Conservation (phyloP, 1,140 invertebrate species). For the Saccostrea glomerata region DNA sequence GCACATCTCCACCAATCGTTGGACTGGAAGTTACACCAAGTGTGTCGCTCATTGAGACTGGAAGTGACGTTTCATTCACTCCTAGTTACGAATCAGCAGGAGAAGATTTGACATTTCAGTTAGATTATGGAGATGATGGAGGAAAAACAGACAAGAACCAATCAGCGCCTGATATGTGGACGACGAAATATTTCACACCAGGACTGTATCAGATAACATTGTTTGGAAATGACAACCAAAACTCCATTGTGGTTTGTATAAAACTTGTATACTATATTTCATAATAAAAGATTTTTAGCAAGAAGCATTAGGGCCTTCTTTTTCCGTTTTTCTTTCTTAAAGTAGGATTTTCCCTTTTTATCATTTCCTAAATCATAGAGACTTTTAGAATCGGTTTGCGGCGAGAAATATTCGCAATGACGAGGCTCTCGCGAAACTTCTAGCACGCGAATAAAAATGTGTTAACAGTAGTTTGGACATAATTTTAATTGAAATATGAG, state of each 20-base stretch:
- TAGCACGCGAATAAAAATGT: too few relatives aligned
- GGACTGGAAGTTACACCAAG: conserved; percentile 56
- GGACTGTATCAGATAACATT: conserved; percentile 61
- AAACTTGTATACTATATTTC: too few relatives aligned
- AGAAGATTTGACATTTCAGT: conserved; percentile 47
- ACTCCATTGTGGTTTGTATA: conserved; percentile 60
- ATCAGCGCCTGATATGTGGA: conserved; percentile 55
- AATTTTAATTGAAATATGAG: too few relatives aligned
- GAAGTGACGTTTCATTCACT: conserved; percentile 47
- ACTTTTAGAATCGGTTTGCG: too few relatives aligned
- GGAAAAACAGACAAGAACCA: conserved; percentile 59
- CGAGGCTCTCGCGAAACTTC: too few relatives aligned
- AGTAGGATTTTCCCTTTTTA: too few relatives aligned
- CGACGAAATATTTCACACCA: conserved; percentile 54
- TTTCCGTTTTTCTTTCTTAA: too few relatives aligned
- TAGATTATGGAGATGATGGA: conserved; percentile 67
- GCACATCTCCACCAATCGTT: conserved; percentile 54
- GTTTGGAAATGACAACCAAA: conserved; percentile 59
- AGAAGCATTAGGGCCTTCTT: too few relatives aligned
- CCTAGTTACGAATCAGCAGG: conserved; percentile 46
- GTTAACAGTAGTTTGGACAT: too few relatives aligned
- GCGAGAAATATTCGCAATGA: too few relatives aligned
- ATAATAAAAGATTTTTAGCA: too few relatives aligned
- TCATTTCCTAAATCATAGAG: too few relatives aligned
- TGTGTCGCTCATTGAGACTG: not conserved